These are phyloP conservation scores for Diachrysia chrysitis DNA, from an alignment of 2,888 invertebrate genomes.

Conservation along the genomic window DNA sequence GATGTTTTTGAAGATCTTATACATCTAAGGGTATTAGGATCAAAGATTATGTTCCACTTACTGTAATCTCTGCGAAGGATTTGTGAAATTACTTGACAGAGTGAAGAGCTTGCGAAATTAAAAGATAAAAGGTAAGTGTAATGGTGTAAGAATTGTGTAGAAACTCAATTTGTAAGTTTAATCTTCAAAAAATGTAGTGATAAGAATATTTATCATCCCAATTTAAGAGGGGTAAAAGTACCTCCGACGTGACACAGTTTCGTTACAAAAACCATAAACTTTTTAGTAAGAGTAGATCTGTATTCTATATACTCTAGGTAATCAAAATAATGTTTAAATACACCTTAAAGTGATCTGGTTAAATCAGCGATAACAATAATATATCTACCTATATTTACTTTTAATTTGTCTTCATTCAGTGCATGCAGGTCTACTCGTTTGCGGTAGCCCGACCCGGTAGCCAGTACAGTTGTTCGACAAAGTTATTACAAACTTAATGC, in stretches of 20 bases:
- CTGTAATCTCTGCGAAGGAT: neutral
- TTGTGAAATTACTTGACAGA: neutral
- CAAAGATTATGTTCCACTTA: conserved; percentile 3
- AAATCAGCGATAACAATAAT: too few relatives aligned
- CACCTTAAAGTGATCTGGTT: too few relatives aligned
- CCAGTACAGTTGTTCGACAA: conserved; percentile 40
- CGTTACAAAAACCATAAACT: too few relatives aligned
- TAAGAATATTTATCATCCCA: too few relatives aligned
- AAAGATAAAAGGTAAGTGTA: neutral
- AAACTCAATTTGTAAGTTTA: neutral
- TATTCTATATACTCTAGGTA: too few relatives aligned
- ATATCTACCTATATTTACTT: neutral
- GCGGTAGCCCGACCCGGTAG: conserved; percentile 9
- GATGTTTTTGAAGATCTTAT: conserved; percentile 1
- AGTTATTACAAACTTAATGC: conserved; percentile 71
- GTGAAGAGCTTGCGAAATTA: neutral
- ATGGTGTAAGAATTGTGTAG: neutral
- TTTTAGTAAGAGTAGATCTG: too few relatives aligned
- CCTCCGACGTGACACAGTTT: too few relatives aligned
- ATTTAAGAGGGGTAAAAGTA: too few relatives aligned
- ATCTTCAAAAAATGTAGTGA: neutral
- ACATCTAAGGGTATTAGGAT: neutral
- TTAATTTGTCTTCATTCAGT: neutral
- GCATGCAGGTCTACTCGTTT: neutral
- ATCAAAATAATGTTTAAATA: too few relatives aligned